These are phyloP conservation scores for Bellardia bayeri DNA, from an alignment of 2,888 invertebrate species.

Conservation along the genomic window DNA sequence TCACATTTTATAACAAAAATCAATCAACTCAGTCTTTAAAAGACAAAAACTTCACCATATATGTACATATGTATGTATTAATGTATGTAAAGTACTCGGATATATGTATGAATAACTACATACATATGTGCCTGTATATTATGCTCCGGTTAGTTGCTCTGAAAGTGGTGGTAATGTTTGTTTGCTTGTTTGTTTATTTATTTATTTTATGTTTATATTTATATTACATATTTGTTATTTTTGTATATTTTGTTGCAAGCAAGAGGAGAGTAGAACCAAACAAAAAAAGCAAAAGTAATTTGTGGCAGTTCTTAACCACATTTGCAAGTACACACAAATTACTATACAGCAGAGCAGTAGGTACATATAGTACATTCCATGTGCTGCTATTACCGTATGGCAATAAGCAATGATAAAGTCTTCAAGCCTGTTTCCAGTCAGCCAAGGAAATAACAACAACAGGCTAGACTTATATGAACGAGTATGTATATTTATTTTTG, in stretches of 20 bases:
- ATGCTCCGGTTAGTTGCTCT: constrained; percentile 28
- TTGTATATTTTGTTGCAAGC: constrained; percentile 43
- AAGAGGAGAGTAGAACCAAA: neutral
- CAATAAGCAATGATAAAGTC: constrained; percentile 58
- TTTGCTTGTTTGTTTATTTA: too few relatives aligned
- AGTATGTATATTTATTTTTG: constrained; percentile 6
- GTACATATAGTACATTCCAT: constrained; percentile 48
- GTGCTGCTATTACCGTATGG: constrained; percentile 36
- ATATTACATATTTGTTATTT: constrained; percentile 17
- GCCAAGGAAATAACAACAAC: constrained; percentile 28
- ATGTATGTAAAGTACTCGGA: constrained; percentile 14
- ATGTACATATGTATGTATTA: neutral
- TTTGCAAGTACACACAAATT: constrained; percentile 25
- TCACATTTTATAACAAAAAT: constrained; percentile 64
- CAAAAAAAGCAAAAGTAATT: constrained; percentile 68
- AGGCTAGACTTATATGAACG: constrained; percentile 12
- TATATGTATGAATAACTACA: constrained; percentile 7
- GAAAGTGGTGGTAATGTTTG: constrained; percentile 49
- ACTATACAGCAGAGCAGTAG: neutral
- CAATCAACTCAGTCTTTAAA: constrained; percentile 61
- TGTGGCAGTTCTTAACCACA: constrained; percentile 64
- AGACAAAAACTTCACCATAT: constrained; percentile 22
- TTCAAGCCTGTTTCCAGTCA: constrained; percentile 51
- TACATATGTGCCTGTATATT: constrained; percentile 1
- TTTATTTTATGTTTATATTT: constrained; percentile 25